Base-by-base conservation (phyloP, 2,113 vertebrate species). In the Dipodomys ordii region DNA sequence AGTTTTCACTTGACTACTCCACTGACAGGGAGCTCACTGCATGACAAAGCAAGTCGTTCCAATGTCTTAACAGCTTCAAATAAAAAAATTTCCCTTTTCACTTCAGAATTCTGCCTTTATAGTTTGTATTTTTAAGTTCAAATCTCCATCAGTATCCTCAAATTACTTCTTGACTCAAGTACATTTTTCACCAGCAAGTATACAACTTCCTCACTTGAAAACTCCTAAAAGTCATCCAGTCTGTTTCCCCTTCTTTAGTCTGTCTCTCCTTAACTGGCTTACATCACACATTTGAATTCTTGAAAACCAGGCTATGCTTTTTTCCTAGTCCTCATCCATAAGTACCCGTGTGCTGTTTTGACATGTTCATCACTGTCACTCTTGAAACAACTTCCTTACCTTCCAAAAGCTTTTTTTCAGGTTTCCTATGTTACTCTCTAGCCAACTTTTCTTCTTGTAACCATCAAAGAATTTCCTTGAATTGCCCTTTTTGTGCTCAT, bases 51-150 rank as follows among this genome's bases (percentile, higher is more conserved):
- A 93, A 88, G 68, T 32, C 19, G 83, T 68, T 86, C 62, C 30
- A 92, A 74, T 74, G 76, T 91, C 80, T 85, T 87, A 68, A 83
- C 30, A 95, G 53, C 25, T 95, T 67, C 83, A 94, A 93, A 94
- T 60, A 27, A 91, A 89, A 79, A 64, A 93, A 46, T n/a, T 3
- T 82, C 35, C 35, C 65, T 69, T 96, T 67, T 76, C 80, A 88
- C 44, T 91, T 91, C 39, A 25, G 65, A 69, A 91, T 83, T 86
- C 35, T 91, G n/a, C 3, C 71, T 87, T 60, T 72, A 87, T 78
- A 80, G 20, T 85, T 81, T 94, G 22, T 73, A 68, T 1, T 53
- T 73, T 82, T 72, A 92, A 49, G 65, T 87, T 94, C 69, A 69
- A 73, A 83, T 82, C 11, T 94, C 67, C 87, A 77, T 11, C 19